These are phyloP conservation scores for Atopsyche davidsoni DNA, from an alignment of 1,140 invertebrate genomes.

Conservation along the genomic window DNA sequence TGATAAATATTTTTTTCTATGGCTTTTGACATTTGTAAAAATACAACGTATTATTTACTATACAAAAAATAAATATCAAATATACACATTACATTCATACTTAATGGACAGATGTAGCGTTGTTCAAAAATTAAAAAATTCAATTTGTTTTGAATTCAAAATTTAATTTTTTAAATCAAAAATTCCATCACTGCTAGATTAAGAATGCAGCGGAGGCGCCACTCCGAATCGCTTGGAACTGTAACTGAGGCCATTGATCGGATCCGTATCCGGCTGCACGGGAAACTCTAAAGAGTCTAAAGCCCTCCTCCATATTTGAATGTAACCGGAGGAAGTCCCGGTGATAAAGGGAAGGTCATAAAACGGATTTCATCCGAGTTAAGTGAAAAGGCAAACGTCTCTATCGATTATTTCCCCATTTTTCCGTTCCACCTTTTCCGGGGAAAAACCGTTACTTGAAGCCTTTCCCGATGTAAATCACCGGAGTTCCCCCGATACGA, in stretches of 20 bases:
- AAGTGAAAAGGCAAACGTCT: slow-evolving; percentile 31
- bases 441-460: slow-evolving; percentile 8
- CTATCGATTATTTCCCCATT: slow-evolving; percentile 32
- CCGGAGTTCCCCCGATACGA: slow-evolving; percentile 11
- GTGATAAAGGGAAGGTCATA: slow-evolving; percentile 29
- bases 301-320: slow-evolving; percentile 16
- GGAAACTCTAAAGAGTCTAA: slow-evolving; percentile 10
- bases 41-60: no score
- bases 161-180: no score
- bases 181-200: no score
- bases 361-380: slow-evolving; percentile 30
- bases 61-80: no score
- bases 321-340: slow-evolving; percentile 16
- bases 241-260: background rate
- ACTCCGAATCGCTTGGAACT: background rate
- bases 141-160: no score
- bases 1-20: no score
- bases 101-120: no score
- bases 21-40: no score
- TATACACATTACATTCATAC: no score
- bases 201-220: background rate
- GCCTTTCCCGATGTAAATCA: slow-evolving; percentile 25
- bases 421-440: slow-evolving; percentile 13
- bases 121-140: no score
- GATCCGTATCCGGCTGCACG: background rate